phyloP scores from a whole-genome alignment of 2,113 vertebrate genomes.

The Ochotona curzoniae region DNA sequence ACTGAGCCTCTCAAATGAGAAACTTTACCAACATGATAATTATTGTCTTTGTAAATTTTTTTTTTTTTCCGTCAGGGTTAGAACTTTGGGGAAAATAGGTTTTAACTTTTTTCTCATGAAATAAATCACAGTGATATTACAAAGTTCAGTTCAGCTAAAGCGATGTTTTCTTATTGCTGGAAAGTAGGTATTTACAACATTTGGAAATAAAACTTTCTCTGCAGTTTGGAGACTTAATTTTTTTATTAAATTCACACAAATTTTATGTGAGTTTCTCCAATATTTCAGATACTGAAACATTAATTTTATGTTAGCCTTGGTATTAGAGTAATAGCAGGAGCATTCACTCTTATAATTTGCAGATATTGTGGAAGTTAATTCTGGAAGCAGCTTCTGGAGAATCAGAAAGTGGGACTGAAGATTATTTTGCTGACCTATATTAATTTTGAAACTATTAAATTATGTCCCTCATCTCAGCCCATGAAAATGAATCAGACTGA shows the following conservation, averaged over 20 bases:
- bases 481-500: constrained; percentile 47
- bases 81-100: constrained; percentile 27
- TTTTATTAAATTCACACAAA: not conserved
- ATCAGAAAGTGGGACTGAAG: not conserved
- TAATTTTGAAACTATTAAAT: constrained; percentile 37
- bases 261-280: not conserved
- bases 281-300: constrained; percentile 6
- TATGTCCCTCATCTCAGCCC: not conserved
- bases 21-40: constrained; percentile 37
- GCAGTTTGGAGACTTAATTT: not conserved
- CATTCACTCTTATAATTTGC: not conserved
- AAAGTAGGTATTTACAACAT: not conserved
- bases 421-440: constrained; percentile 20
- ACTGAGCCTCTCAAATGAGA: constrained; percentile 42
- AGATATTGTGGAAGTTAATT: constrained; percentile 33
- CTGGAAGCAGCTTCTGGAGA: not conserved
- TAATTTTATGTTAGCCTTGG: constrained; percentile 38
- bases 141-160: constrained; percentile 29
- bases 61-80: constrained; percentile 56
- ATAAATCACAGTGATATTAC: constrained; percentile 36
- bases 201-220: not conserved
- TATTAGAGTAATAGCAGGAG: not conserved
- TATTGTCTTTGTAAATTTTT: constrained; percentile 55
- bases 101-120: constrained; percentile 22
- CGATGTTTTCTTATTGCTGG: not conserved